A percentile compares a stretch with the other conserved stretches of the same genome.
Conservation (phyloP, 2,888 invertebrate genomes). For the Coelinius sp. region DNA sequence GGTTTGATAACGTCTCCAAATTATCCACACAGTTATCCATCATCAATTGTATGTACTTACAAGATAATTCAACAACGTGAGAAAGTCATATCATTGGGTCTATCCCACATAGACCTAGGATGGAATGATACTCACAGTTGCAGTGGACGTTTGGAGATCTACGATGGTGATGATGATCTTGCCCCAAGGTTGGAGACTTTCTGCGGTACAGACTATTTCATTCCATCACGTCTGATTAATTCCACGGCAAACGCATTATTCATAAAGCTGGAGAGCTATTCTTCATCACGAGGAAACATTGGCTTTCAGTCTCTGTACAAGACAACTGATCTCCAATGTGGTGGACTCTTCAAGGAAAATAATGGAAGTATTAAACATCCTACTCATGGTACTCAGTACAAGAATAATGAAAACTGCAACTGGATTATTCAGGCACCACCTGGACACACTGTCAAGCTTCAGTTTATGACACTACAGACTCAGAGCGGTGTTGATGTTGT, state of each 20-base stretch:
- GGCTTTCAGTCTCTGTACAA: slow-evolving; percentile 1
- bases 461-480: neutral
- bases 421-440: slow-evolving; percentile 8
- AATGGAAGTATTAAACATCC: neutral
- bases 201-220: slow-evolving; percentile 3
- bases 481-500: neutral
- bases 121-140: neutral
- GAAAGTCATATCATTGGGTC: neutral
- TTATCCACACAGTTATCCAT: slow-evolving; percentile 12
- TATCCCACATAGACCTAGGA: neutral
- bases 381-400: neutral
- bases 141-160: neutral
- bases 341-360: neutral
- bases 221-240: neutral
- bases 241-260: neutral
- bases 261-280: slow-evolving; percentile 5
- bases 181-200: neutral
- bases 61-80: neutral
- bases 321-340: neutral
- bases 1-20: slow-evolving; percentile 4
- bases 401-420: neutral
- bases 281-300: neutral
- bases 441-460: neutral
- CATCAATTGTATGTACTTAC: neutral
- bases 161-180: neutral